These are phyloP conservation scores for Synaphobranchus kaupii DNA, from an alignment of 2,797 vertebrate genomes.

Conservation along the genomic window DNA sequence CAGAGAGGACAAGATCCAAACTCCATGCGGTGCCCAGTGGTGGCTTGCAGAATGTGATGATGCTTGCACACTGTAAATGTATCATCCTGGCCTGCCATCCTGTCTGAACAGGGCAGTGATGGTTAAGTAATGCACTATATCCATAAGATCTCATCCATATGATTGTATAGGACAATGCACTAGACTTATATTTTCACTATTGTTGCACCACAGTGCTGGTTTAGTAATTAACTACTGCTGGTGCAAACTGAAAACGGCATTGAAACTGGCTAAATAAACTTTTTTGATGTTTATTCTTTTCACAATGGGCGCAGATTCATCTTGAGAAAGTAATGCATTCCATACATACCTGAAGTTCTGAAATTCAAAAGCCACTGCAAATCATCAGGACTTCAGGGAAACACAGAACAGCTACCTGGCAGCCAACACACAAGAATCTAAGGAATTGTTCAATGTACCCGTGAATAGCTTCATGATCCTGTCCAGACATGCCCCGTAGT, in stretches of 20 bases:
- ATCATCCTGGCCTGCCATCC: not conserved
- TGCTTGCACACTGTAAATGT: not conserved
- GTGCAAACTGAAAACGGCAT: not conserved
- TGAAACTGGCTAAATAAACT: not conserved
- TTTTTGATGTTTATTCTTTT: not conserved
- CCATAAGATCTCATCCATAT: not conserved
- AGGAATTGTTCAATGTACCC: not conserved
- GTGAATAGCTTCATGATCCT: not conserved
- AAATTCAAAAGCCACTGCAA: not conserved
- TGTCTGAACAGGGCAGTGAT: not conserved
- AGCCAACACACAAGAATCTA: conserved; percentile 1
- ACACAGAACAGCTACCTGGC: not conserved
- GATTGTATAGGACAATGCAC: not conserved
- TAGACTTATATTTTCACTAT: not conserved
- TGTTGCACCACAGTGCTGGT: not conserved
- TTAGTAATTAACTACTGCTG: not conserved
- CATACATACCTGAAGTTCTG: not conserved
- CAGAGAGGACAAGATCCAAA: not conserved
- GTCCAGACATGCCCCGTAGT: not conserved
- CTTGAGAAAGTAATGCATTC: not conserved
- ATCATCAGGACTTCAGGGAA: not conserved
- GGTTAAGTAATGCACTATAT: not conserved
- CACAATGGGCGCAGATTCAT: not conserved
- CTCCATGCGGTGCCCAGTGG: not conserved
- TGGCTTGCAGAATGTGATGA: not conserved